Conservation (phyloP, 1,140 invertebrate genomes). For the Palaemon carinicauda region DNA sequence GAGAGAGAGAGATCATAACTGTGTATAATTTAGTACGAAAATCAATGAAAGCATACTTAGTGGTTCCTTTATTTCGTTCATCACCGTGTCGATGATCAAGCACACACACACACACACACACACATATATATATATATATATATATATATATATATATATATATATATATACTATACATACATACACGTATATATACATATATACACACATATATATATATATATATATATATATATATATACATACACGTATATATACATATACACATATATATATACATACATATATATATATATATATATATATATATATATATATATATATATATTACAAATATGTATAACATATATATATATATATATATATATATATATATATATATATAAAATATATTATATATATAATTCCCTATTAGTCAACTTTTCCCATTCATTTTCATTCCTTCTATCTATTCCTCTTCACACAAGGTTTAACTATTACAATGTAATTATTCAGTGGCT, state of each 20-base stretch:
- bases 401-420: too few relatives aligned
- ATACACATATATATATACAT: neutral
- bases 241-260: neutral
- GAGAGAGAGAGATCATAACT: too few relatives aligned
- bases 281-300: neutral
- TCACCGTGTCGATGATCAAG: too few relatives aligned
- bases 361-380: neutral
- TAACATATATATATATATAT: neutral
- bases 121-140: neutral
- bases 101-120: neutral
- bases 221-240: neutral
- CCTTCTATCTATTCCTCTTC: too few relatives aligned
- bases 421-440: too few relatives aligned
- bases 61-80: too few relatives aligned
- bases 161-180: neutral
- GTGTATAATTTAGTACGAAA: too few relatives aligned
- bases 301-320: neutral
- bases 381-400: too few relatives aligned
- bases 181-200: neutral
- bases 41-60: too few relatives aligned
- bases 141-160: neutral
- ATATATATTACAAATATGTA: too few relatives aligned
- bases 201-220: neutral
- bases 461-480: too few relatives aligned
- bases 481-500: too few relatives aligned